Base-by-base conservation (phyloP, 2,888 invertebrate genomes). In the Euspilapteryx auroguttella region DNA sequence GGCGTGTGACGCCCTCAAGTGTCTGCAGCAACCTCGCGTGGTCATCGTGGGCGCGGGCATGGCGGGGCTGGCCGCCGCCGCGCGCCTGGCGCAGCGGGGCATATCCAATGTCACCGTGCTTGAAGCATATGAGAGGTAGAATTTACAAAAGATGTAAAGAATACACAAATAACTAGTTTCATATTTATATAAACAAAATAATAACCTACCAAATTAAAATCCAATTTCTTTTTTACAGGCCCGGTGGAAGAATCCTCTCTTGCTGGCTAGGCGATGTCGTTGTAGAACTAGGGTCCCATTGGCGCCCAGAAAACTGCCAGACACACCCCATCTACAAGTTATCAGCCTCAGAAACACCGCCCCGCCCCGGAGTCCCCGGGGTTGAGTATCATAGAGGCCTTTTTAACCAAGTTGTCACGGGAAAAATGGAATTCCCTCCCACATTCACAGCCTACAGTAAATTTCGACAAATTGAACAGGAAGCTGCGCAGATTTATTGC, bases 11-110 rank as follows among this genome's bases (percentile, higher is more conserved):
- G 37, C 55, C 4, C 41, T 53, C 7, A 40, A 48, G 41, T 61
- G 61, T 28, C 62, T 40, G 33, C 39, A 50, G 2, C 79, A 85
- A 49, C 86, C 86, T 1, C 79, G 79, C 1, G 80, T 89, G 12
- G 81, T 89, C 2, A 84, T 90, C 25, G 65, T 90, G 15, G 90
- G 90, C 0, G 90, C 87, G 1, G 90, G 90, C 10, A 81, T 90
- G 57, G 86, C 90, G 0, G 90, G 90, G 2, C 62, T 90, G 9
- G 85, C 89, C 0, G 89, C 89, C 1, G 89, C 89, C 0, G 82
- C 85, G 36, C 76, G 86, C 34, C 76, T 90, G 2, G 52, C 79
- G 1, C 78, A 84, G 42, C 80, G 85, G 33, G 89, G 88, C 13
- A 80, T 89, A 32, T 80, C 63, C 34, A 84, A 86, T 44, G 75